phyloP scores from a whole-genome alignment of 2,797 vertebrate genomes.

The Sitta carolinensis region DNA sequence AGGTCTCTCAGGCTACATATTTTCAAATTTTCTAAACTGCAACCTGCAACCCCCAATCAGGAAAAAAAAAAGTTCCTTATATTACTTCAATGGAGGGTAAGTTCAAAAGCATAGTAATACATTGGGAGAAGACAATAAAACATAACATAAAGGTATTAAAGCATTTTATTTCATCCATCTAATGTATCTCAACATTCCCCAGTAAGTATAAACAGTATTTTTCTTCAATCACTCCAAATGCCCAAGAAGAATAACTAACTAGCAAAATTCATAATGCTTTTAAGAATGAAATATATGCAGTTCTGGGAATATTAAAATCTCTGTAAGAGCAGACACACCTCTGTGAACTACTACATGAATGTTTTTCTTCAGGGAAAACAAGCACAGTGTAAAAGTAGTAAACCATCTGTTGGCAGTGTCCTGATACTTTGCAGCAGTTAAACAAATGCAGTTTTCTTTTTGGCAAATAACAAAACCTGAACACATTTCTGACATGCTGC shows the following conservation, averaged over 20 bases:
- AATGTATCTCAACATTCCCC: not conserved
- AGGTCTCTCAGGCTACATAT: not conserved
- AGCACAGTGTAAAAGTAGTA: not conserved
- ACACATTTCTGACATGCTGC: not conserved
- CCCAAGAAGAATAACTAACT: not conserved
- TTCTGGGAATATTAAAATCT: not conserved
- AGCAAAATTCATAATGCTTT: not conserved
- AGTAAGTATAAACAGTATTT: not conserved
- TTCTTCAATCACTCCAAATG: not conserved
- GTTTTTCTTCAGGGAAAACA: not conserved
- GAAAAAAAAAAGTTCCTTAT: not conserved
- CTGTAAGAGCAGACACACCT: not conserved
- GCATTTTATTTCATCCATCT: not conserved
- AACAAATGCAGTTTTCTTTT: not conserved
- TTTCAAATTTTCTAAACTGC: not conserved
- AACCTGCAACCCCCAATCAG: not conserved
- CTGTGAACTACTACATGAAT: not conserved
- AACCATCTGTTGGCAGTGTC: not conserved
- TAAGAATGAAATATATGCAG: not conserved
- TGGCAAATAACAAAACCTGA: not conserved
- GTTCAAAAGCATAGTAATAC: not conserved
- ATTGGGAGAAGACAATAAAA: not conserved
- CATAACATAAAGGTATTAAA: not conserved
- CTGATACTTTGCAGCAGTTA: not conserved
- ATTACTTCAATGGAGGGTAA: not conserved